A percentile compares a stretch with the other conserved stretches of the same genome.
Conservation (phyloP, 2,888 invertebrate genomes). For the Zygothrica quintamaculata region DNA sequence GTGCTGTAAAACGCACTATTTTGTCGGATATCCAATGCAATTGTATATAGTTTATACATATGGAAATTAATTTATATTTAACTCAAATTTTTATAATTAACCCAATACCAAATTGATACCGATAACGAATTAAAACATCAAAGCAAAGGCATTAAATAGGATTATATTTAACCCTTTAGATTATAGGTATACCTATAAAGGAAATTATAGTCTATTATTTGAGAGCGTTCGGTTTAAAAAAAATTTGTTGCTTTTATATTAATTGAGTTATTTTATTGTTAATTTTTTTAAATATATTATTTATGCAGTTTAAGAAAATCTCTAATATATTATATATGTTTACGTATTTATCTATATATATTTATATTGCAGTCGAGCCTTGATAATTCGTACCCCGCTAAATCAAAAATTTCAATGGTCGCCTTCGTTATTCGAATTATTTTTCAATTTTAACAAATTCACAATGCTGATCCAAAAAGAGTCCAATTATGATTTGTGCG, state of each 20-base stretch:
- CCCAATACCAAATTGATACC: constrained; percentile 37
- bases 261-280: no score
- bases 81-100: constrained; percentile 45
- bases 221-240: constrained; percentile 25
- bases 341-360: no score
- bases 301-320: no score
- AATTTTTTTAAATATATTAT: background rate
- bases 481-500: no score
- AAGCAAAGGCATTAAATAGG: constrained; percentile 17
- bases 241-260: constrained; percentile 17
- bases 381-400: no score
- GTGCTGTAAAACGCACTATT: constrained; percentile 33
- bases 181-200: constrained; percentile 16
- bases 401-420: no score
- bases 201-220: constrained; percentile 21
- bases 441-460: no score
- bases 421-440: no score
- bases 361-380: no score
- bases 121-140: constrained; percentile 22
- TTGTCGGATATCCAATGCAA: constrained; percentile 83
- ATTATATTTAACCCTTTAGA: constrained; percentile 32
- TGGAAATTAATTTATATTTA: constrained; percentile 46
- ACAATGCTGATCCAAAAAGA: no score
- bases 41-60: constrained; percentile 81
- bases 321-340: no score